Percentiles rank a stretch among this genome's conserved stretches.
Evolutionary conservation across 1,140 invertebrate species (phyloP).

Genomic region (Sitobion miscanthi): DNA sequence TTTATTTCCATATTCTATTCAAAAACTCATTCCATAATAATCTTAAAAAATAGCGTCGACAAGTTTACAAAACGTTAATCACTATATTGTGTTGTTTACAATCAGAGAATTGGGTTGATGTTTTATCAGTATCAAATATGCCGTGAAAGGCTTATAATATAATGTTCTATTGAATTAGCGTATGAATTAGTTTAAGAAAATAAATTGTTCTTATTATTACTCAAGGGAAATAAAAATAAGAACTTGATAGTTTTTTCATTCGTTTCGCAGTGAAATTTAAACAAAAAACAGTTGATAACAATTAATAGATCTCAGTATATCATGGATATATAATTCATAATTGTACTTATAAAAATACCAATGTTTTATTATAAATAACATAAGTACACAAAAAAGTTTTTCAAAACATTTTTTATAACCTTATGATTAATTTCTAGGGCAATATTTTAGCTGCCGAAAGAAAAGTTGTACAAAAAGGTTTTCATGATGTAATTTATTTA

Average conservation of each 20-base stretch:
- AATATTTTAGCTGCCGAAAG: not conserved
- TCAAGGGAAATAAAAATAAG: slow-evolving; percentile 12
- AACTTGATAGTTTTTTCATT: not conserved
- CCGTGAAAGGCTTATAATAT: not conserved
- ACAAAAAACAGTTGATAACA: not conserved
- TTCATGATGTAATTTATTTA: not conserved
- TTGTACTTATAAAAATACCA: not conserved
- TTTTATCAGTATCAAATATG: slow-evolving; percentile 4
- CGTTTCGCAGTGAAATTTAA: not conserved
- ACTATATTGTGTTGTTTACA: not conserved
- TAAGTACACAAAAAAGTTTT: slow-evolving; percentile 2
- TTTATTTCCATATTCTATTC: not conserved
- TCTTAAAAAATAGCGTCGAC: not conserved
- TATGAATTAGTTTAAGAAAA: not conserved
- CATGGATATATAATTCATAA: not conserved
- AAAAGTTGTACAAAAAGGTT: not conserved
- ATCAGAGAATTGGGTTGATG: not conserved
- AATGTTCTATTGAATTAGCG: not conserved
- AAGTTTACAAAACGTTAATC: not conserved
- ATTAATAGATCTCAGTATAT: not conserved
- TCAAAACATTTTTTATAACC: not conserved
- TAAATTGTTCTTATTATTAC: slow-evolving; percentile 13
- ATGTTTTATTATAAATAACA: not conserved
- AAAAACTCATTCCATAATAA: not conserved
- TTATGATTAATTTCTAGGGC: not conserved